Base-by-base conservation (phyloP, 1,140 invertebrate species). In the Nixonia krombeini region DNA sequence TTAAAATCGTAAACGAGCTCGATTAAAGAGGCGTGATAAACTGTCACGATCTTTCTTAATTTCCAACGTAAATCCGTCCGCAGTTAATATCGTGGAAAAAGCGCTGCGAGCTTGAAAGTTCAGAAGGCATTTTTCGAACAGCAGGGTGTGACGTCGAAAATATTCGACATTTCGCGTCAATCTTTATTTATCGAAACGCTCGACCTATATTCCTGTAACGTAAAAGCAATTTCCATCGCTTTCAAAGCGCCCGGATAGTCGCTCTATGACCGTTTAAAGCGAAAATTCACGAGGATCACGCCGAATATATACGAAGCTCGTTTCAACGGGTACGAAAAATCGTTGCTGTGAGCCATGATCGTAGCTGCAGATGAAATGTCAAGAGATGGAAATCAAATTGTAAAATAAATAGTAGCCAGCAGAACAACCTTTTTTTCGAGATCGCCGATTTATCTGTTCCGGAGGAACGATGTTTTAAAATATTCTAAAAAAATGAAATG, bases 151-250 rank as follows among this genome's bases (percentile, higher is more conserved):
- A 56, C 35, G 42, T 51, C 50, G 38, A 57, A 62, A 65, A 70
- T 70, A 66, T 61, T 65, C 26, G 55, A 59, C 51, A 55, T 45
- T 33, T 28, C 21, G 31, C 45, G 62, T 62, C 62, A 70, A 65
- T 70, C 57, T 65, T 62, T 62, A 70, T 70, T 65, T 62, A 70
- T 70, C 55, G 68, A 62, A 21, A 46, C 49, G 56, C 49, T 66
- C 63, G 57, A 70, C 68, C 68, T 45, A 57, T 21, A 65, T 70
- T 56, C 41, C 13, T 17, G 21, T 35, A 44, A 51, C 51, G 52
- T 40, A 25, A 53, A 63, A 62, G 53, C 66, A 69, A 69, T 69
- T 69, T 58, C 53, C 52, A 45, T 50, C 42, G 38, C 37, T 58
- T 58, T 44, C 5, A 25, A 21, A 21, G 17, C 33, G 38, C 41